These are phyloP conservation scores for Ondatra zibethicus DNA, from an alignment of 2,113 vertebrate species.

Conservation along the genomic window DNA sequence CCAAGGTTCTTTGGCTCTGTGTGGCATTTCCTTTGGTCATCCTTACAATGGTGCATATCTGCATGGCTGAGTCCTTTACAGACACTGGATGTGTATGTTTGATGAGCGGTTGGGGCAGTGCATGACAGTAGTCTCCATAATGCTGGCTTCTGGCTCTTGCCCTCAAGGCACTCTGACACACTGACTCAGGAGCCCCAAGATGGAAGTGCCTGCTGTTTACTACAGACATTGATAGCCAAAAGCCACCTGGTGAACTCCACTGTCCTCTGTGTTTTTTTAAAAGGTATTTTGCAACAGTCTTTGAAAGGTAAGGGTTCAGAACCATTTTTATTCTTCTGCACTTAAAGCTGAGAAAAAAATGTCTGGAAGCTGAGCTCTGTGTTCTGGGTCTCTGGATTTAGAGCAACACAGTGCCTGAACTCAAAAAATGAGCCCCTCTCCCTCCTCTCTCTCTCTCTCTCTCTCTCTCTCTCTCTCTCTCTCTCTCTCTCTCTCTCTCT, in stretches of 20 bases:
- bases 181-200: background rate
- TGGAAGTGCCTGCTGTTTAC: background rate
- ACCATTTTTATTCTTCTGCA: background rate
- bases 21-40: background rate
- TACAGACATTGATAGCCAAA: background rate
- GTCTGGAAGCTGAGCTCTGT: constrained; percentile 7
- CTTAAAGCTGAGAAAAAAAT: background rate
- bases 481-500: background rate
- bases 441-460: background rate
- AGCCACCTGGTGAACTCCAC: background rate
- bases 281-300: constrained; percentile 53
- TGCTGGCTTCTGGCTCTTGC: background rate
- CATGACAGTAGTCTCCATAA: background rate
- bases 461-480: background rate
- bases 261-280: constrained; percentile 1
- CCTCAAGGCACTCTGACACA: background rate
- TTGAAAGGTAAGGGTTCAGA: background rate
- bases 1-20: background rate
- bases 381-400: constrained; percentile 19
- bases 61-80: background rate
- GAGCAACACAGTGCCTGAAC: background rate
- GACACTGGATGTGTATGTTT: background rate
- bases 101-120: background rate
- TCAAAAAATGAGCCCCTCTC: too few species aligned
- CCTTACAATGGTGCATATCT: background rate